phyloP scores from a whole-genome alignment of 2,888 invertebrate species.

The Drosophila dives region DNA sequence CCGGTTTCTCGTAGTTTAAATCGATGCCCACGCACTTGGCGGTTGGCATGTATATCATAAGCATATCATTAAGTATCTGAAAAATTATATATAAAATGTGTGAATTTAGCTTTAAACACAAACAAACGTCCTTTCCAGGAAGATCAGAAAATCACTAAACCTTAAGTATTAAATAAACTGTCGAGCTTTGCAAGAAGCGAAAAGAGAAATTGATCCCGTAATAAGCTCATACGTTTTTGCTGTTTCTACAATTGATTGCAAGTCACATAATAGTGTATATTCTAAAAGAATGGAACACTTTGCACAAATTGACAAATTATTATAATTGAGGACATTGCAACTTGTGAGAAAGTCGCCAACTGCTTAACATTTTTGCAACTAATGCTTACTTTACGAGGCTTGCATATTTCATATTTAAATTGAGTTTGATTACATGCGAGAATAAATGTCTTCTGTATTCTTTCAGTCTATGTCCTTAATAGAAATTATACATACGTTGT shows the following conservation, averaged over 20 bases:
- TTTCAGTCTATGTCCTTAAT: too few relatives aligned
- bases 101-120: background rate
- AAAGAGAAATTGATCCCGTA: background rate
- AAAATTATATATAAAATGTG: background rate
- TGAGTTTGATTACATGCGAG: background rate
- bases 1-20: conserved; percentile 87
- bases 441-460: too few relatives aligned
- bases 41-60: conserved; percentile 88
- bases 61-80: conserved; percentile 85
- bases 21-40: conserved; percentile 89
- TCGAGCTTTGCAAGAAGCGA: background rate
- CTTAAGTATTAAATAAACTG: background rate
- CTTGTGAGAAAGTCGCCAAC: background rate
- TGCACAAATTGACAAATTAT: background rate
- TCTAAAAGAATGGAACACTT: background rate
- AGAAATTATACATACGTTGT: too few relatives aligned
- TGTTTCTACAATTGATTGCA: background rate
- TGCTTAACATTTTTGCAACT: background rate
- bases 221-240: background rate
- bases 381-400: background rate
- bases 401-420: background rate
- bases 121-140: background rate
- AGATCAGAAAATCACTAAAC: background rate
- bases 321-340: background rate
- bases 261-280: background rate